A percentile compares a stretch with the other conserved stretches of the same genome.
Conservation (phyloP, 2,113 vertebrate genomes). For the Thymallus thymallus region DNA sequence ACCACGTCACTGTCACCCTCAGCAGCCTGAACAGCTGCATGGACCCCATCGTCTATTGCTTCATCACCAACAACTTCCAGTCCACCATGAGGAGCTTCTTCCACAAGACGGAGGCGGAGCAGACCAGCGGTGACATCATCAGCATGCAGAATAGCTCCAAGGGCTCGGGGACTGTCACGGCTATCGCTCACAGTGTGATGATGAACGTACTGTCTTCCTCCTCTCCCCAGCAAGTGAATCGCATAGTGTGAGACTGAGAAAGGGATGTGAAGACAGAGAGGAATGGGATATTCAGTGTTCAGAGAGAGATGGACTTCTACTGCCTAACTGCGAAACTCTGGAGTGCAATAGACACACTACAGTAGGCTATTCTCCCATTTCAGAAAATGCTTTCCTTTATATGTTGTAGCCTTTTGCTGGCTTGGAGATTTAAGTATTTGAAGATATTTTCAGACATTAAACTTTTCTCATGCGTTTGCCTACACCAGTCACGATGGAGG, state of each 20-base stretch:
- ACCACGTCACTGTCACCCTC: conserved; percentile 92
- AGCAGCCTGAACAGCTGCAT: conserved; percentile 98
- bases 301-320: neutral
- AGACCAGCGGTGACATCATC: conserved; percentile 72
- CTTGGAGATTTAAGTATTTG: neutral
- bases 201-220: conserved; percentile 45
- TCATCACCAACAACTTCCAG: conserved; percentile 95
- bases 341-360: neutral
- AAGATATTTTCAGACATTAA: neutral
- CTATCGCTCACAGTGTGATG: conserved; percentile 57
- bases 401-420: neutral
- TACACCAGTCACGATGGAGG: too few species aligned
- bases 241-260: conserved; percentile 4
- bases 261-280: neutral
- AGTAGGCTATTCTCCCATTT: neutral
- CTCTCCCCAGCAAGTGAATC: conserved; percentile 22
- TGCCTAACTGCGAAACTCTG: neutral
- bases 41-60: conserved; percentile 98
- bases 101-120: conserved; percentile 73
- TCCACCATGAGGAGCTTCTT: conserved; percentile 86
- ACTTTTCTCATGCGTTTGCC: neutral
- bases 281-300: neutral
- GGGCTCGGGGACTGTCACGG: conserved; percentile 56
- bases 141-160: conserved; percentile 81
- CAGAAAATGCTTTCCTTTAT: neutral